phyloP scores from a whole-genome alignment of 2,113 vertebrate genomes.

The Erinaceus europaeus region DNA sequence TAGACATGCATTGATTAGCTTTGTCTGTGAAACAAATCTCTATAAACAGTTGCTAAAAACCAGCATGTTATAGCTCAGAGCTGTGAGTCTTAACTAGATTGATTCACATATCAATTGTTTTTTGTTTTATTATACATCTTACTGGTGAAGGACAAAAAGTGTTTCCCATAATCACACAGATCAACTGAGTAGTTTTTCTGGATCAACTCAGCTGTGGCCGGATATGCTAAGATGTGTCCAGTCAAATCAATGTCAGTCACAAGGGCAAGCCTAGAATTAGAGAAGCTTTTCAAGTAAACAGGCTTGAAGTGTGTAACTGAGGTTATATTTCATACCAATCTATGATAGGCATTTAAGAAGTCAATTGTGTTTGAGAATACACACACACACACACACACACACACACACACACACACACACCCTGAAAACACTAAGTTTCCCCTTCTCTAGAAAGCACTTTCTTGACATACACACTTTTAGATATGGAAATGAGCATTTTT shows the following conservation, averaged over 20 bases:
- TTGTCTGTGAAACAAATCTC: no score
- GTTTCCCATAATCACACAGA: neutral
- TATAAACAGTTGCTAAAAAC: no score
- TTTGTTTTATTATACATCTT: no score
- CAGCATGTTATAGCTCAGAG: no score
- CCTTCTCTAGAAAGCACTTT: neutral
- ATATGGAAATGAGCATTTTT: neutral
- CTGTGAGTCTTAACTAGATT: neutral
- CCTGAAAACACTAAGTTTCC: neutral
- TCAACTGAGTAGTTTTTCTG: neutral
- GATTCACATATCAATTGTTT: neutral
- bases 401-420: neutral
- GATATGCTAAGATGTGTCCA: neutral
- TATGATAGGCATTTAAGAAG: neutral
- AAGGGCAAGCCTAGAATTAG: no score
- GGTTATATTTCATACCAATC: neutral
- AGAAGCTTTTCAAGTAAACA: neutral
- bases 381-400: no score
- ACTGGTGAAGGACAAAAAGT: neutral
- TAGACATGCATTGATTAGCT: no score
- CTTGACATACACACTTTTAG: neutral
- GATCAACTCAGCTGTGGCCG: no score
- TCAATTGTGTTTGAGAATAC: no score
- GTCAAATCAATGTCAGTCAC: no score
- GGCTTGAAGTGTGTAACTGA: rapidly evolving